Evolutionary conservation across 2,888 invertebrate genomes (phyloP).

Genomic region (Drosophila neotestacea): DNA sequence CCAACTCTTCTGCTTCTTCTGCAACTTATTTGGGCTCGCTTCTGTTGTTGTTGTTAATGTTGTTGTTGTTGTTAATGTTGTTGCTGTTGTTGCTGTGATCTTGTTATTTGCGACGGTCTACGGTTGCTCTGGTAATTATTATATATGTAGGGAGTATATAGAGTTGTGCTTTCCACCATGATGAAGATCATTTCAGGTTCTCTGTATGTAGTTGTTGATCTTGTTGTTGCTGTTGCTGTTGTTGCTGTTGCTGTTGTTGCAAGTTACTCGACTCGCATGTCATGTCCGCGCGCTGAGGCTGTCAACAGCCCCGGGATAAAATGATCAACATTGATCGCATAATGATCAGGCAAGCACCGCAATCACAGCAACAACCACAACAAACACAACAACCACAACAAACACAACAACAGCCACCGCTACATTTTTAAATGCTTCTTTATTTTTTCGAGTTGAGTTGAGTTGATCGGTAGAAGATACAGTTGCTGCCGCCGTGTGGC

Average conservation of each 20-base stretch:
- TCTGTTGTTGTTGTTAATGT: conserved; percentile 9
- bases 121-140: conserved; percentile 74
- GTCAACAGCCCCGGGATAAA: conserved; percentile 84
- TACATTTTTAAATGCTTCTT: conserved; percentile 70
- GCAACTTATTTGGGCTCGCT: conserved; percentile 20
- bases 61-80: conserved; percentile 4
- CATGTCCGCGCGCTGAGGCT: conserved; percentile 84
- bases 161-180: conserved; percentile 72
- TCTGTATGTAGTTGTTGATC: conserved; percentile 7
- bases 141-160: conserved; percentile 47
- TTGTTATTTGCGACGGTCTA: conserved; percentile 60
- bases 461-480: conserved; percentile 5
- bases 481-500: conserved; percentile 36
- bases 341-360: conserved; percentile 73
- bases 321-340: conserved; percentile 85
- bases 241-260: conserved; percentile 24
- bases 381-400: background rate
- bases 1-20: background rate
- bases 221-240: conserved; percentile 4
- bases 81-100: conserved; percentile 34
- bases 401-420: conserved; percentile 6
- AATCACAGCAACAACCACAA: no score
- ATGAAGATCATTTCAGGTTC: conserved; percentile 74
- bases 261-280: conserved; percentile 77
- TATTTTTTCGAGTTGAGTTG: background rate